Conservation (phyloP, 1,140 invertebrate genomes). For the Lasaia peninsularis region DNA sequence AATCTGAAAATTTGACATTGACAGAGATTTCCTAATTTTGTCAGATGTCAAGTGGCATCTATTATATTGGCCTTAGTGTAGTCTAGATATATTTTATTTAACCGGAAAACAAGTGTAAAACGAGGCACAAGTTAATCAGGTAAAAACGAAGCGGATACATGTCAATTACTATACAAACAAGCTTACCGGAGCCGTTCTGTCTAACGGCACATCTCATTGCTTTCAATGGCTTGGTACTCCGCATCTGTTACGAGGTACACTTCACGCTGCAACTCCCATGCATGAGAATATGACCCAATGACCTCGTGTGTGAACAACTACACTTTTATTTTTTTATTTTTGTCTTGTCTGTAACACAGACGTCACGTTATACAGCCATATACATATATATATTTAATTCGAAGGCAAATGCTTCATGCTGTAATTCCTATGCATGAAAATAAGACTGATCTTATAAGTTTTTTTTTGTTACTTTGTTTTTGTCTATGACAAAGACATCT, state of each 20-base stretch:
- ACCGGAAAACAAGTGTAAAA: slow-evolving; percentile 7
- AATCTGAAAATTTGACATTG: no score
- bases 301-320: slow-evolving; percentile 1
- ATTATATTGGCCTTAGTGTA: no score
- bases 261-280: slow-evolving; percentile 3
- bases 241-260: background rate
- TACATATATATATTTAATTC: no score
- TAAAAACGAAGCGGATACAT: slow-evolving; percentile 10
- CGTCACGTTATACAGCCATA: background rate
- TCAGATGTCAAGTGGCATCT: no score
- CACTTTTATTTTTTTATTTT: no score
- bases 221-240: background rate
- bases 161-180: slow-evolving; percentile 7
- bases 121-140: slow-evolving; percentile 2
- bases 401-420: no score
- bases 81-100: background rate
- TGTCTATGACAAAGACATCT: no score
- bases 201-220: slow-evolving; percentile 7
- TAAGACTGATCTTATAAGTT: no score
- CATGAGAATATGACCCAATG: slow-evolving; percentile 1
- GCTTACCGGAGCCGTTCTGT: slow-evolving; percentile 2
- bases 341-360: background rate
- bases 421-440: no score
- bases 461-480: no score
- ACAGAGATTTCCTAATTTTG: no score